Evolutionary conservation across 2,113 vertebrate species (phyloP).

Genomic region (Benthochromis sp.): DNA sequence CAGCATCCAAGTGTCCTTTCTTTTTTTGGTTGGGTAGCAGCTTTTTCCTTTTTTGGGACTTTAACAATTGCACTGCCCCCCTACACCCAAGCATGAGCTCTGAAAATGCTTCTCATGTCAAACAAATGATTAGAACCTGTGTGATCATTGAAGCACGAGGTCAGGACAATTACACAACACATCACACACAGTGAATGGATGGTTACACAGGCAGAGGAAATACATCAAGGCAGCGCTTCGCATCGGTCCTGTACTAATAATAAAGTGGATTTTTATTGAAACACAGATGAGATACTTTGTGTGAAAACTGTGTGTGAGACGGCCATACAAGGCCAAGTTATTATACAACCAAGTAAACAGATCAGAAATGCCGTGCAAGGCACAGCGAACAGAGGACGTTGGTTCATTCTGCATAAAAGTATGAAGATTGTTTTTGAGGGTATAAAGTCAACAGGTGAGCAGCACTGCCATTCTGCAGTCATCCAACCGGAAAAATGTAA

Average conservation of each 20-base stretch:
- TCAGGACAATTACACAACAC: not conserved
- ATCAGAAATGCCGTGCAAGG: not conserved
- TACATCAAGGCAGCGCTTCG: not conserved
- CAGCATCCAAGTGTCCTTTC: not conserved
- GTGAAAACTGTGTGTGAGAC: not conserved
- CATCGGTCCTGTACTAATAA: not conserved
- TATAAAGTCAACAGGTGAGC: not conserved
- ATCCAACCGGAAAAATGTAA: not conserved
- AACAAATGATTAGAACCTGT: not conserved
- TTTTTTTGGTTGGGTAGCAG: not conserved
- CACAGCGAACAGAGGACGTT: not conserved
- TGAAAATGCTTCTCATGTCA: slow-evolving; percentile 2
- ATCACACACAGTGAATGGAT: not conserved
- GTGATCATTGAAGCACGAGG: not conserved
- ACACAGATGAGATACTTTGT: not conserved
- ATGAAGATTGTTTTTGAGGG: not conserved
- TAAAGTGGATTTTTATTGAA: not conserved
- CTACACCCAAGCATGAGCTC: not conserved
- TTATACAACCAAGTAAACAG: not conserved
- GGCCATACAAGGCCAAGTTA: not conserved
- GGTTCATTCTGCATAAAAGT: not conserved
- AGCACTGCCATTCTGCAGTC: not conserved
- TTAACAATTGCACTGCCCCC: not conserved
- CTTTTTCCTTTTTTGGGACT: slow-evolving; percentile 36
- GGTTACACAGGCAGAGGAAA: not conserved